A percentile compares a stretch with the other conserved stretches of the same genome.
These are phyloP conservation scores for Pseudococcus jackbeardsleyi DNA, from an alignment of 2,888 invertebrate species.

Conservation along the genomic window DNA sequence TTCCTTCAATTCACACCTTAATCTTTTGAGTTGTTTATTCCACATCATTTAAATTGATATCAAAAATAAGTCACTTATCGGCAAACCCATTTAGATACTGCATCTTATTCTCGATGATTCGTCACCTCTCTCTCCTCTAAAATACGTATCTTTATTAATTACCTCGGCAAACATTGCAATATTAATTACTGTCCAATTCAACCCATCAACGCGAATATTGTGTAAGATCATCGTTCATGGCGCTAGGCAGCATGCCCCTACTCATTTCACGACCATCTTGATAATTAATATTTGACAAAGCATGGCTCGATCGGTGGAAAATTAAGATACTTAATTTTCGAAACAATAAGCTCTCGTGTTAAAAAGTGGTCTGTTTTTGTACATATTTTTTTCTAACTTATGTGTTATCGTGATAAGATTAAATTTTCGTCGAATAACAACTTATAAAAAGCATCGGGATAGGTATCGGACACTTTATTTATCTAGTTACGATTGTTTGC, in stretches of 20 bases:
- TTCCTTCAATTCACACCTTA: too few relatives aligned
- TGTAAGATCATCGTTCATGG: neutral
- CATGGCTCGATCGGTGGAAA: neutral
- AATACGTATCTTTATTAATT: neutral
- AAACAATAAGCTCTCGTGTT: neutral
- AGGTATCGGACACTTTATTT: neutral
- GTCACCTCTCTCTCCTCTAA: too few relatives aligned
- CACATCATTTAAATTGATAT: too few relatives aligned
- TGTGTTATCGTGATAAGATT: conserved; percentile 4
- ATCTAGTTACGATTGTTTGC: neutral
- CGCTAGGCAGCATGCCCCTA: neutral
- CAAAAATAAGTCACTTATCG: too few relatives aligned
- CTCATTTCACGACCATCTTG: neutral
- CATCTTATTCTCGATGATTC: neutral
- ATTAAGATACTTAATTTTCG: neutral
- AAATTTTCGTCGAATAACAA: neutral
- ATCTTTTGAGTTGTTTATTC: too few relatives aligned
- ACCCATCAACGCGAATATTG: neutral
- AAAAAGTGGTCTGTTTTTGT: neutral
- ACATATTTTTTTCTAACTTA: neutral
- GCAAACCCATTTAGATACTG: too few relatives aligned
- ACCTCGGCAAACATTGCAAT: neutral
- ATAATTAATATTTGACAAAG: neutral
- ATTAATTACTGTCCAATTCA: neutral
- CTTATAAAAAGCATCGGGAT: neutral